A percentile compares a stretch with the other conserved stretches of the same genome.
These are phyloP conservation scores for Muscicapa comitata DNA, from an alignment of 2,797 vertebrate genomes.

Conservation along the genomic window DNA sequence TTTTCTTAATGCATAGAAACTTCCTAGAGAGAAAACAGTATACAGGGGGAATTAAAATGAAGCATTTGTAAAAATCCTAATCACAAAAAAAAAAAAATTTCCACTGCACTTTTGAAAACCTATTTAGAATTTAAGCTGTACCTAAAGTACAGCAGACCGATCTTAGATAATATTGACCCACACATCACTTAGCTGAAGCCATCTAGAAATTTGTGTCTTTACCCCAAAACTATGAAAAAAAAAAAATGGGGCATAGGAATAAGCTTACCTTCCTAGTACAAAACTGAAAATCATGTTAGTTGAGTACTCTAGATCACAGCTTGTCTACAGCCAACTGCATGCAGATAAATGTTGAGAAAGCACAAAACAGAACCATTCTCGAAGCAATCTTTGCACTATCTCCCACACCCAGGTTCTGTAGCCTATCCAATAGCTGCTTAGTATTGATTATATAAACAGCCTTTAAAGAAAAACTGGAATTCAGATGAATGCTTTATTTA, in stretches of 20 bases:
- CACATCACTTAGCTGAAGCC: neutral
- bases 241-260: neutral
- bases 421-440: neutral
- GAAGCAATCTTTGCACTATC: neutral
- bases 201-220: neutral
- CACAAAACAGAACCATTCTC: neutral
- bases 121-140: neutral
- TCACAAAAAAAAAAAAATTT: neutral
- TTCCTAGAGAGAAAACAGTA: neutral
- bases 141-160: neutral
- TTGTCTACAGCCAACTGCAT: neutral
- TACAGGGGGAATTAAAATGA: neutral
- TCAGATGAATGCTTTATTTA: neutral
- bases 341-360: neutral
- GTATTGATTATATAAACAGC: neutral
- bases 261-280: neutral
- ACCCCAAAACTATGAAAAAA: neutral
- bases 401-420: neutral
- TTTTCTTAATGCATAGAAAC: neutral
- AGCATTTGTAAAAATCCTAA: neutral
- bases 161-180: neutral
- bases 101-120: neutral
- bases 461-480: neutral
- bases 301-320: neutral
- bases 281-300: neutral